Evolutionary conservation across 2,797 vertebrate genomes (phyloP), one percentile per base, ranked within the genome.

Genomic region (Bucorvus abyssinicus): DNA sequence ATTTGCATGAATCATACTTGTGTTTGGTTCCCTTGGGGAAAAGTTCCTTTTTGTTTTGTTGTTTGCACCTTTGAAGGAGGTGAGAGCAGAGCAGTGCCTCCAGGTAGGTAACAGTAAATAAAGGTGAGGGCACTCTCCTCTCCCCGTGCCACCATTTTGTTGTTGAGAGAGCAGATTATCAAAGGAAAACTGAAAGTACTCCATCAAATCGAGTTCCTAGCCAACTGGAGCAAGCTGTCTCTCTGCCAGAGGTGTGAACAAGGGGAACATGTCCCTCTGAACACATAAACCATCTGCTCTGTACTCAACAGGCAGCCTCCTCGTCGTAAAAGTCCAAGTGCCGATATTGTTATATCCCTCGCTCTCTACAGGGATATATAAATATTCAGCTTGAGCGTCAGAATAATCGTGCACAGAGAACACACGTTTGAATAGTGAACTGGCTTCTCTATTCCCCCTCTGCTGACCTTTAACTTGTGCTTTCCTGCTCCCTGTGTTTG

Each of bases 221-320:
- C 94, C 96, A 96, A 96, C 93, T 90, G 87, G 94, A 96, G 80
- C 89, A 96, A 97, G 87, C 97, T 97, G 91, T 96, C 89, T 95
- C 69, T 93, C 93, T 97, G 95, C 91, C 68, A 93, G 94, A 97
- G 96, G 95, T 96, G 97, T 95, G 97, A 98, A 97, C 94, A 96
- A 87, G 19, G 13, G 93, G 27, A 95, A 95, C 26, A 44, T 91
- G 95, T 97, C 96, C 96, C 96, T 92, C 56, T 86, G 95, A 97
- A 94, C 85, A 89, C 92, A 96, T 84, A 94, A 98, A 97, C 97
- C 96, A 96, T 96, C 97, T 98, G 95, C 94, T 97, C 94, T 71
- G 93, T 94, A 38, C 96, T 95, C 95, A n/a, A 59, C 76, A 96
- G 96, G 88, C 94, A 95, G 85, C 86, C 78, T 95, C 49, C 84